Conservation (phyloP, 2,113 vertebrate species). For the Semicossyphus pulcher region DNA sequence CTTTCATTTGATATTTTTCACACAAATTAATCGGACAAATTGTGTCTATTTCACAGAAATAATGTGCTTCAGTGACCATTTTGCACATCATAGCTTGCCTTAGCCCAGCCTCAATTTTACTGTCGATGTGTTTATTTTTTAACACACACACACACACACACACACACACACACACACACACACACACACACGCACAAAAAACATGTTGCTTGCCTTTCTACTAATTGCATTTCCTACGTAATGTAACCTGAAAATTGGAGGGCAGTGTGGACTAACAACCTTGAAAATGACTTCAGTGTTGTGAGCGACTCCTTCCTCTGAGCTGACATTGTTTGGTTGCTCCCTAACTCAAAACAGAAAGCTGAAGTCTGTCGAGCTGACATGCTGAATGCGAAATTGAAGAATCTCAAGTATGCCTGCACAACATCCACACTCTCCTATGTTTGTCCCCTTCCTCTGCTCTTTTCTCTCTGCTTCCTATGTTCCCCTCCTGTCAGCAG, state of each 20-base stretch:
- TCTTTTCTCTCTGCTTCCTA: constrained; percentile 9
- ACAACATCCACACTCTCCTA: constrained; percentile 45
- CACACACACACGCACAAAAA: neutral
- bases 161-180: neutral
- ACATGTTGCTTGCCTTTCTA: neutral
- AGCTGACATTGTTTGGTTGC: constrained; percentile 71
- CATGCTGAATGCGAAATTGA: constrained; percentile 57
- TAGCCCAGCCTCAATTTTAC: neutral
- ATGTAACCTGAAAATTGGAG: constrained; percentile 6
- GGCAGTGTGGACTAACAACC: neutral
- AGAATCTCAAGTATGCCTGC: constrained; percentile 74
- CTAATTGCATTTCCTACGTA: constrained; percentile 9
- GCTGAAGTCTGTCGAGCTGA: constrained; percentile 50
- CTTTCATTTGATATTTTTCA: neutral
- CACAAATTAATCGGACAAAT: neutral
- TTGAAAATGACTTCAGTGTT: constrained; percentile 55
- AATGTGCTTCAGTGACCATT: neutral
- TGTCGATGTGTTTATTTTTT: too few relatives aligned
- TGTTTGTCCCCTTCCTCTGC: constrained; percentile 29
- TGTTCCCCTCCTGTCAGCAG: constrained; percentile 28
- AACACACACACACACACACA: neutral
- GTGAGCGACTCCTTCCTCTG: constrained; percentile 32
- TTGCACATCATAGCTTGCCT: too few relatives aligned
- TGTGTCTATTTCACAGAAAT: neutral
- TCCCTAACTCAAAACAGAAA: constrained; percentile 73